These are phyloP conservation scores for Laticauda laticaudata DNA, from an alignment of 2,113 vertebrate species.

Conservation along the genomic window DNA sequence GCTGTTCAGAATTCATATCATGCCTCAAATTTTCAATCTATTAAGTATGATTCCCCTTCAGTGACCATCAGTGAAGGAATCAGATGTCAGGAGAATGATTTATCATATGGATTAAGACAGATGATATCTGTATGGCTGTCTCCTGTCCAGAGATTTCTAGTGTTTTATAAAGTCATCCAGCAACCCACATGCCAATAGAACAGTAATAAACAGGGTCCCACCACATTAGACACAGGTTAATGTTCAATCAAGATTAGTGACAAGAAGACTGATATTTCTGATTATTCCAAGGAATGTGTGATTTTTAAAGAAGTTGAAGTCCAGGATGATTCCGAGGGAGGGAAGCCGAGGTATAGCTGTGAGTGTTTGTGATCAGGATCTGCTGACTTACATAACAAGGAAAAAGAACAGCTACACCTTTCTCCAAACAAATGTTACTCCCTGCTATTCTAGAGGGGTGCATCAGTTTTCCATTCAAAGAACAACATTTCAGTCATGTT, in stretches of 20 bases:
- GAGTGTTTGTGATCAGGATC: constrained; percentile 11
- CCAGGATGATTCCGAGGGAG: constrained; percentile 13
- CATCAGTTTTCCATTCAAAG: not conserved
- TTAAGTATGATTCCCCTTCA: not conserved
- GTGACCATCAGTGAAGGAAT: not conserved
- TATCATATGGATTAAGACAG: not conserved
- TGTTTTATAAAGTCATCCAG: not conserved
- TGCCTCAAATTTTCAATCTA: not conserved
- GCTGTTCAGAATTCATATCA: not conserved
- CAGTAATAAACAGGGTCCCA: constrained; percentile 61
- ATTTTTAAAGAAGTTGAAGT: constrained; percentile 29
- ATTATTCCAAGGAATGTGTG: constrained; percentile 27
- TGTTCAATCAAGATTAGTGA: constrained; percentile 65
- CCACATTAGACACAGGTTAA: constrained; percentile 53
- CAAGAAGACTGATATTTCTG: constrained; percentile 55
- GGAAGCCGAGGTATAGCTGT: not conserved
- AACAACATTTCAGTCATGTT: not conserved
- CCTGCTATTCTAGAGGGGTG: not conserved
- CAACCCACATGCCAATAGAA: constrained; percentile 42
- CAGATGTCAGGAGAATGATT: not conserved
- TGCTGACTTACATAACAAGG: constrained; percentile 5
- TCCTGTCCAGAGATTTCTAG: not conserved
- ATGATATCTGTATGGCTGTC: not conserved
- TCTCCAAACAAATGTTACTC: not conserved
- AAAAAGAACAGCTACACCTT: not conserved